Percentiles rank a stretch among this genome's conserved stretches.
Conservation (phyloP, 2,113 vertebrate genomes). For the Microcebus tavaratra region DNA sequence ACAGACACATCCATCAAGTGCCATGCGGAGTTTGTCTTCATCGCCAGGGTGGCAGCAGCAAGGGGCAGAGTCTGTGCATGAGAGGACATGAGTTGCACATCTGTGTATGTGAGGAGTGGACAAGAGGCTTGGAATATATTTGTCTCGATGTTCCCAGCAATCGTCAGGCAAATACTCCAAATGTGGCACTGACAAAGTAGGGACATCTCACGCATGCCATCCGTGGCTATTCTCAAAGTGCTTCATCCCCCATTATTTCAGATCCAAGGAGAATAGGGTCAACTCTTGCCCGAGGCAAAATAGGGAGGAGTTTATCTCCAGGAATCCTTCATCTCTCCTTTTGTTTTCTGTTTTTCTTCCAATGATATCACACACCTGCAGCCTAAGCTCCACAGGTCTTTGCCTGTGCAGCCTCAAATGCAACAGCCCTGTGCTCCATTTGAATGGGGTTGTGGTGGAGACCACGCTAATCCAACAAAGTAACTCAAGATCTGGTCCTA, state of each 20-base stretch:
- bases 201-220: accelerated
- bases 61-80: neutral
- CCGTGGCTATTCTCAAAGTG: neutral
- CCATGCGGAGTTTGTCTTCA: neutral
- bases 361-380: neutral
- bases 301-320: neutral
- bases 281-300: neutral
- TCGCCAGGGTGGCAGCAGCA: neutral
- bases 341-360: neutral
- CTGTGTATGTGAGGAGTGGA: neutral
- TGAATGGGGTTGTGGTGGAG: too few species aligned
- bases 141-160: neutral
- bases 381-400: neutral
- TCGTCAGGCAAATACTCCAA: neutral
- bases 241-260: neutral
- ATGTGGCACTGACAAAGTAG: accelerated
- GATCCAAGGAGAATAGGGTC: neutral
- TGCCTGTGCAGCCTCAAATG: neutral
- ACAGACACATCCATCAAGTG: constrained; percentile 29
- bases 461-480: neutral
- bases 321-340: neutral
- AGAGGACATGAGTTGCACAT: neutral
- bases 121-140: neutral
- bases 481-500: neutral
- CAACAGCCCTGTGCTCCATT: too few species aligned